Base-by-base conservation (phyloP, 2,797 vertebrate genomes). In the Staurois parvus region DNA sequence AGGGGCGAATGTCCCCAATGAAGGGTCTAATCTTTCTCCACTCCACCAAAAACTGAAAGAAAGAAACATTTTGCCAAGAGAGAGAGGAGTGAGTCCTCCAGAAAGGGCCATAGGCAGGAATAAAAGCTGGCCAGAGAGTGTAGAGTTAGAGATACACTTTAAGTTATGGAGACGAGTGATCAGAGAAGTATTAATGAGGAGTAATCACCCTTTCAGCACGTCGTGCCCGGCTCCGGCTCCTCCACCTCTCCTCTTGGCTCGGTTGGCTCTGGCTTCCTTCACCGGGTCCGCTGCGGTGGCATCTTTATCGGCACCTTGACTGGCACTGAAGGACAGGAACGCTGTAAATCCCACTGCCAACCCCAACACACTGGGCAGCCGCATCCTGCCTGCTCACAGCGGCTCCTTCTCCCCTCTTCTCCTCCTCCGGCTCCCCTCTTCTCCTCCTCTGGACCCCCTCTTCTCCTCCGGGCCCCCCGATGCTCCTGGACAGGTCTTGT, bases 121-220 rank as follows among this genome's bases (percentile, higher is more conserved):
- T 37, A 37, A 37, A 37, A 9, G 10, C 10, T 8, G 9, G 37
- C 9, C 37, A 37, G 37, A 37, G 37, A 9, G 37, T 37, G 37
- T 37, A 37, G 37, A 37, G 37, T 37, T 37, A 37, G 34, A 8
- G n/a, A n/a, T n/a, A n/a, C n/a, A n/a, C 34, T 8, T 37, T 37
- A 37, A 9, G 8, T 37, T 37, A 37, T 37, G 37, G 6, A 10
- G 5, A 4, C 8, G 6, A 37, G 34, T 37, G 34, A 8, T 37
- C 8, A 37, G 34, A 37, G 34, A 37, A 37, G 37, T 37, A 37
- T 8, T 37, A 37, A 37, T 37, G 28, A 66, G 26, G 3, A 42
- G 34, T 81, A 70, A 2, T 95, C 97, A 99, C 98, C 98, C 97
- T 93, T 97, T 97, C 59, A 99, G 96, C 52, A 95, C 95, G 86